A percentile compares a stretch with the other conserved stretches of the same genome.
phyloP scores from a whole-genome alignment of 2,113 vertebrate species.

The Bombycilla garrulus region DNA sequence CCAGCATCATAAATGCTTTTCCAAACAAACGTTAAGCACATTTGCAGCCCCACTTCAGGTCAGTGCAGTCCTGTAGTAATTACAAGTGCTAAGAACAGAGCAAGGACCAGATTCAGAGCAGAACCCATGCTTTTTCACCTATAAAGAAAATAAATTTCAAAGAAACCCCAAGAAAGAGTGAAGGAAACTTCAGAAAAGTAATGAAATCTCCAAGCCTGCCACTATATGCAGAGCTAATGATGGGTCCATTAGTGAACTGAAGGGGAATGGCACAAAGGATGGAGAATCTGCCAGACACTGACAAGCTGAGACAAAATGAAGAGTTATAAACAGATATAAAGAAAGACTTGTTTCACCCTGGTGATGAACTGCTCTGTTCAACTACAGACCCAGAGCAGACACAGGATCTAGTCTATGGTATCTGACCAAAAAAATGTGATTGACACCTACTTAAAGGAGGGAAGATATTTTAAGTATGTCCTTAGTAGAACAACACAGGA shows the following conservation, averaged over 20 bases:
- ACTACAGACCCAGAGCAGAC: neutral
- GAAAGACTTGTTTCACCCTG: neutral
- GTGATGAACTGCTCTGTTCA: neutral
- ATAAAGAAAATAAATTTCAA: neutral
- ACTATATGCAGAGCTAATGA: neutral
- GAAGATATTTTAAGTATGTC: neutral
- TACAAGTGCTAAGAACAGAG: neutral
- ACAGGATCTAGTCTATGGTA: neutral
- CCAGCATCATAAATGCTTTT: neutral
- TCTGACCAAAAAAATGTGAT: neutral
- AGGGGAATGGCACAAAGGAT: neutral
- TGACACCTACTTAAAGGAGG: neutral
- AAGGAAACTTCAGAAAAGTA: neutral
- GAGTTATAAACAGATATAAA: neutral
- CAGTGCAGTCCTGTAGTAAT: neutral
- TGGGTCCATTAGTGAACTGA: neutral
- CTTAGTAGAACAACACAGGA: neutral
- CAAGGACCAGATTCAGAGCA: neutral
- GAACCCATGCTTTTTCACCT: neutral
- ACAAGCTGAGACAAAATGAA: neutral
- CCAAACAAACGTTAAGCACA: neutral
- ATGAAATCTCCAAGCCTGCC: neutral
- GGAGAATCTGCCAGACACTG: conserved; percentile 4
- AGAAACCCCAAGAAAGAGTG: neutral
- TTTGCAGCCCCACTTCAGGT: neutral